Evolutionary conservation across 2,113 vertebrate genomes (phyloP), one percentile per base, ranked within the genome.

Genomic region (Ophiodon elongatus): DNA sequence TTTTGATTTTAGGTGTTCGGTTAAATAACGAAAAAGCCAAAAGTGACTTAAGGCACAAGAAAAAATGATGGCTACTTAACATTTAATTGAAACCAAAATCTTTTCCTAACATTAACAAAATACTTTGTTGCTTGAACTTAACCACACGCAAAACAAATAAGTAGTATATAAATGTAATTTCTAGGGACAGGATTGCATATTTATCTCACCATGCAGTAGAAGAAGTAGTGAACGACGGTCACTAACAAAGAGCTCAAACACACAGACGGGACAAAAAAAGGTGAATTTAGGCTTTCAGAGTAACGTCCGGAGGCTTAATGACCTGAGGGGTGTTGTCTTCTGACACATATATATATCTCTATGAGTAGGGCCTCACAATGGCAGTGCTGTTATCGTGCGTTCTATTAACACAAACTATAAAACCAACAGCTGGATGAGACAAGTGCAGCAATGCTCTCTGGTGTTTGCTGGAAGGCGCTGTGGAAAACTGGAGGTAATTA

Each of bases 401-500:
- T 75, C 56, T 85, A 17, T 65, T 6, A 25, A 80, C 60, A 76
- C 69, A 71, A 82, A 75, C 59, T 39, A 31, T 74, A 47, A 83
- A 85, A 87, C 27, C 79, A 73, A 75, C 76, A 85, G 63, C 73
- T 79, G 73, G 56, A 84, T 45, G 74, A 83, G 57, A 75, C n/a
- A 71, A 80, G 71, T 5, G 56, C 70, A 70, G 62, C 45, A 43
- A 0, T 31, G 64, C 74, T 78, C 79, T 70, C 63, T 27, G 43
- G 73, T 73, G 83, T 79, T 88, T 87, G 62, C 27, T 85, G 83
- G 83, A 83, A 54, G 59, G 67, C 15, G 5, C 9, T 27, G 5
- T 79, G 84, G 85, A 91, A 89, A 91, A 86, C 21, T 80, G 10
- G 3, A 45, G 47, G 76, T 60, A 85, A 82, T 83, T 84, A 79